Percentiles rank a stretch among this genome's conserved stretches.
These are phyloP conservation scores for Coleophora flavipennella DNA, from an alignment of 2,888 invertebrate genomes.

Conservation along the genomic window DNA sequence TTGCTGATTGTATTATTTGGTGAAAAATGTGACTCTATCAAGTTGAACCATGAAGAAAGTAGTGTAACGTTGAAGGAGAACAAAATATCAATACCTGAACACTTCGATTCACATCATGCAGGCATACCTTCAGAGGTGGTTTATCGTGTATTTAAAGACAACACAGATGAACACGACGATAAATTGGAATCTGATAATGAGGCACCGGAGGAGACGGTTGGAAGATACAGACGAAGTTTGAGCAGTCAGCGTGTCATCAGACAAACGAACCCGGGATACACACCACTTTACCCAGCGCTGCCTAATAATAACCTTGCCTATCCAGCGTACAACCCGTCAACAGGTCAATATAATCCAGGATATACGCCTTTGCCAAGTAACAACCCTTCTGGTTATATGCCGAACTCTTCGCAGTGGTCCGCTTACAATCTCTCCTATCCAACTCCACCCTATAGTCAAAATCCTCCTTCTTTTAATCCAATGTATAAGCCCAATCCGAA, in stretches of 20 bases:
- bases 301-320: constrained; percentile 15
- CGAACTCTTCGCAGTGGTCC: too few relatives aligned
- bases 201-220: background rate
- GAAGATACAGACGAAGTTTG: background rate
- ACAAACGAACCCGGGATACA: constrained; percentile 21
- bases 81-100: too few relatives aligned
- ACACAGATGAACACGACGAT: constrained; percentile 5
- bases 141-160: background rate
- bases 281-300: constrained; percentile 27
- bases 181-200: background rate
- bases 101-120: too few relatives aligned
- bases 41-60: background rate
- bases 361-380: too few relatives aligned
- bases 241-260: constrained; percentile 20
- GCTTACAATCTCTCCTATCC: constrained; percentile 2
- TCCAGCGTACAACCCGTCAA: background rate
- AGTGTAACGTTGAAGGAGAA: too few relatives aligned
- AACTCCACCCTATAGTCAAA: background rate
- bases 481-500: background rate
- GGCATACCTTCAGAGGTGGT: too few relatives aligned
- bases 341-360: background rate
- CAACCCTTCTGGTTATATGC: too few relatives aligned
- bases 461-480: constrained; percentile 1
- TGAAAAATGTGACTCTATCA: constrained; percentile 19
- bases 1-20: constrained; percentile 20